These are phyloP conservation scores for Dicyrtoma fusca DNA, from an alignment of 2,888 invertebrate species.

Conservation along the genomic window DNA sequence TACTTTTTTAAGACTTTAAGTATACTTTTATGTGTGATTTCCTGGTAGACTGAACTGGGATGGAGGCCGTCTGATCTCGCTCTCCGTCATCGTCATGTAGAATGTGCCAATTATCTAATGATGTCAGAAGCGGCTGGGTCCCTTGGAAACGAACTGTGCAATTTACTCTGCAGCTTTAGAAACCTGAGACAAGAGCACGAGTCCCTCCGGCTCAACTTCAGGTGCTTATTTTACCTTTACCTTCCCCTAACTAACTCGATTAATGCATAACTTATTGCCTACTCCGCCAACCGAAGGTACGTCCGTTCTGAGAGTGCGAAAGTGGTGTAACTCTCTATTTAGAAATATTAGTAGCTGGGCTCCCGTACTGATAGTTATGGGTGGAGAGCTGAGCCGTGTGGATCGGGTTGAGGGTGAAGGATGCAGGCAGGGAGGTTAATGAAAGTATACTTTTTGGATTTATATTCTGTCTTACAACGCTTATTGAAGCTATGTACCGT, in stretches of 20 bases:
- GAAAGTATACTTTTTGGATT: too few species aligned
- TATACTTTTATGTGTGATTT: too few species aligned
- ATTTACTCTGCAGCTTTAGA: slow-evolving; percentile 44
- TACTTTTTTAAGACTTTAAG: too few species aligned
- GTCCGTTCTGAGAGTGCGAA: neutral
- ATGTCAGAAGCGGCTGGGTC: slow-evolving; percentile 54
- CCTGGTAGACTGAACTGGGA: slow-evolving; percentile 51
- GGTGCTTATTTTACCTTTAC: slow-evolving; percentile 37
- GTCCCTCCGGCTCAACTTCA: slow-evolving; percentile 50
- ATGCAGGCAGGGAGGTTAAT: too few species aligned
- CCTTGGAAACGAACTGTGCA: slow-evolving; percentile 49
- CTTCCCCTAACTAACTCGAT: too few species aligned
- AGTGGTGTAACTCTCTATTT: neutral
- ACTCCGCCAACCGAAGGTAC: neutral
- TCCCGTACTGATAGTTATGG: too few species aligned
- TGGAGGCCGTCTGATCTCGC: slow-evolving; percentile 54
- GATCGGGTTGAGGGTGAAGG: too few species aligned
- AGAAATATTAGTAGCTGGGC: too few species aligned
- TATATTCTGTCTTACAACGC: too few species aligned
- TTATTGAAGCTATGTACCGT: too few species aligned
- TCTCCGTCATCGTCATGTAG: slow-evolving; percentile 50
- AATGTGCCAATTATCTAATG: slow-evolving; percentile 55
- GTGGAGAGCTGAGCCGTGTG: too few species aligned
- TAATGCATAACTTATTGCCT: too few species aligned
- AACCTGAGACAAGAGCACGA: slow-evolving; percentile 51